Evolutionary conservation across 2,797 vertebrate species (phyloP).

Genomic region (Micromesistius poutassou): DNA sequence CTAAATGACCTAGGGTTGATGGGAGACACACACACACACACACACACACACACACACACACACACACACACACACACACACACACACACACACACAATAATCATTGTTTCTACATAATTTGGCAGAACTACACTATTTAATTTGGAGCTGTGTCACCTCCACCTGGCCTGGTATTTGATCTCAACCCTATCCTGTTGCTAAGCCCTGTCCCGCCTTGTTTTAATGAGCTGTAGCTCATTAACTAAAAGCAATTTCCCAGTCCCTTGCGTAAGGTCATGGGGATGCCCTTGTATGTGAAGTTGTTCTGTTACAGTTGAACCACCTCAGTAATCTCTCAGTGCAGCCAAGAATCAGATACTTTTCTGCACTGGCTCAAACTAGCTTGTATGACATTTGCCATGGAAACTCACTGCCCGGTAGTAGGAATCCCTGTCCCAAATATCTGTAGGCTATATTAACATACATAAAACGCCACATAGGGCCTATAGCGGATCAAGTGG

Average conservation of each 20-base stretch:
- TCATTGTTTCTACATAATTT: neutral
- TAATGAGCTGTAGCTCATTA: conserved; percentile 55
- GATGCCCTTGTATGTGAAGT: conserved; percentile 29
- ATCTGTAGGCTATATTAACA: neutral
- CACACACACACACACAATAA: neutral
- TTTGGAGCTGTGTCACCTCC: neutral
- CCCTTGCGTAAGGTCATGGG: conserved; percentile 41
- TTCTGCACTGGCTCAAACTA: neutral
- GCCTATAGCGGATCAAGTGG: neutral
- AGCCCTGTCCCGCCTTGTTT: conserved; percentile 3
- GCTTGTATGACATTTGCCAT: neutral
- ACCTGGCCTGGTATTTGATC: neutral
- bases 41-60: neutral
- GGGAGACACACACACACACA: conserved; percentile 31
- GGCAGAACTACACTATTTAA: neutral
- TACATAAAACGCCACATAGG: neutral
- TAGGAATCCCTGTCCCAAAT: neutral
- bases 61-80: conserved; percentile 5
- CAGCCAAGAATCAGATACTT: neutral
- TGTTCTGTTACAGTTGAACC: conserved; percentile 20
- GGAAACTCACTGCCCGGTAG: neutral
- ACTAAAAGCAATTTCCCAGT: conserved; percentile 60
- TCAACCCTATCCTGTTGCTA: neutral
- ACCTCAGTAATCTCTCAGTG: neutral
- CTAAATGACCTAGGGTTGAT: conserved; percentile 32